Conservation (phyloP, 2,113 vertebrate genomes). For the Fregata magnificens region DNA sequence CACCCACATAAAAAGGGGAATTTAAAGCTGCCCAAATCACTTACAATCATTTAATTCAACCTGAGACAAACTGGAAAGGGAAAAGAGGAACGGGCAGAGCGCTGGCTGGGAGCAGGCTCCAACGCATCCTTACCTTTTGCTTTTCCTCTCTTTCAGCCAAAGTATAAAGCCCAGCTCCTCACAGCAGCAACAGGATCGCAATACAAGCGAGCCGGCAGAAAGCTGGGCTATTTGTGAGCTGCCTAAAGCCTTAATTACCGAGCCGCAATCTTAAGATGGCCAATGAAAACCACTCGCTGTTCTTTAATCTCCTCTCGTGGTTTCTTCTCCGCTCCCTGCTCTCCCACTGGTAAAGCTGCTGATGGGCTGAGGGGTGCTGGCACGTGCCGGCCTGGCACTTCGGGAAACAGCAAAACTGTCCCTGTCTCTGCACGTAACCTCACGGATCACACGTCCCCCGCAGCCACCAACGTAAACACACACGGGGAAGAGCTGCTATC, state of each 20-base stretch:
- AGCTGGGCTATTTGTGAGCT: conserved; percentile 7
- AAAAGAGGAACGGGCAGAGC: accelerated
- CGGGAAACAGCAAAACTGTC: background rate
- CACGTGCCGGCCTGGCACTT: background rate
- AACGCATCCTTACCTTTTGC: background rate
- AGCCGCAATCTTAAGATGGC: background rate
- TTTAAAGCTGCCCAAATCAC: background rate
- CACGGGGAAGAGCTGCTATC: background rate
- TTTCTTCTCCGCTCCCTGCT: background rate
- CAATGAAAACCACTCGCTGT: background rate
- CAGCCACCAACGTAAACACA: accelerated
- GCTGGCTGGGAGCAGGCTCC: background rate
- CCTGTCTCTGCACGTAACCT: background rate
- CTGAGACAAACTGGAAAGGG: background rate
- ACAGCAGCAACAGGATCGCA: background rate
- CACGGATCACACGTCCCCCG: accelerated
- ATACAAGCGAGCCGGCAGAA: accelerated
- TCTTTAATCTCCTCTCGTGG: background rate
- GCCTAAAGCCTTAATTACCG: conserved; percentile 2
- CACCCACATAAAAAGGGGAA: accelerated
- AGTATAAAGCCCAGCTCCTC: background rate
- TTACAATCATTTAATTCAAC: background rate
- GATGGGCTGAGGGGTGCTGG: background rate
- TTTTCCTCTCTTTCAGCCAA: background rate
- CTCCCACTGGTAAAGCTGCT: background rate